Evolutionary conservation across 2,113 vertebrate genomes (phyloP), one percentile per base, ranked within the genome.

Genomic region (Poecile atricapillus): DNA sequence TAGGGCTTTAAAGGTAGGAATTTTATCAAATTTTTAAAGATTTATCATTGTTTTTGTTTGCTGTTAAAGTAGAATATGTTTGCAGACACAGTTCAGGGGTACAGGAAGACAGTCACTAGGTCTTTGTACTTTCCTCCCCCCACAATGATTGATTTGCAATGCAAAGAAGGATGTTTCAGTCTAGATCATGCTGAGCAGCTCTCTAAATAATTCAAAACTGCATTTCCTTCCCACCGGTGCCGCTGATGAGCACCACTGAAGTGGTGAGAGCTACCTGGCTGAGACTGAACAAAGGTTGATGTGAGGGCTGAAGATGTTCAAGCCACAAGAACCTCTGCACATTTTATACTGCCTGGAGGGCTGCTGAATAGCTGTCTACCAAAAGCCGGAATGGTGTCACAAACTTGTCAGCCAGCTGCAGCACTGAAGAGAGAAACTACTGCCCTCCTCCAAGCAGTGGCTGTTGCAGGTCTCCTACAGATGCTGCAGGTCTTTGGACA

Each of bases 361-460:
- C 7, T 68, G 62, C 62, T 89, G 37, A 80, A 39, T 67, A 88
- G 33, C 50, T 93, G n/a, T 28, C 35, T 75, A 37, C 39, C 47
- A 75, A 4, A 49, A 79, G 49, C 69, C 84, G 77, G n/a, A 55
- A n/a, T 19, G 1, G 0, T 43, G 46, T 37, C 63, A 69, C 7
- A 13, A 35, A n/a, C 83, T n/a, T 44, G 7, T 47, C 52, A 84
- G 46, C 13, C 1, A 5, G 43, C 10, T 74, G 15, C 77, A 89
- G n/a, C n/a, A 23, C 73, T 25, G n/a, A 52, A 56, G 27, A 71
- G 30, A 71, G 39, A 31, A 79, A 71, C 37, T 8, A 20, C 23
- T 7, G 19, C 0, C 0, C 25, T 67, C 20, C 60, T 73, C 52
- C 0, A 0, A 68, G 63, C 37, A 83, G 52, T 1, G 0, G 11